phyloP scores from a whole-genome alignment of 2,797 vertebrate species.

The Melanotaenia parkinsoni region DNA sequence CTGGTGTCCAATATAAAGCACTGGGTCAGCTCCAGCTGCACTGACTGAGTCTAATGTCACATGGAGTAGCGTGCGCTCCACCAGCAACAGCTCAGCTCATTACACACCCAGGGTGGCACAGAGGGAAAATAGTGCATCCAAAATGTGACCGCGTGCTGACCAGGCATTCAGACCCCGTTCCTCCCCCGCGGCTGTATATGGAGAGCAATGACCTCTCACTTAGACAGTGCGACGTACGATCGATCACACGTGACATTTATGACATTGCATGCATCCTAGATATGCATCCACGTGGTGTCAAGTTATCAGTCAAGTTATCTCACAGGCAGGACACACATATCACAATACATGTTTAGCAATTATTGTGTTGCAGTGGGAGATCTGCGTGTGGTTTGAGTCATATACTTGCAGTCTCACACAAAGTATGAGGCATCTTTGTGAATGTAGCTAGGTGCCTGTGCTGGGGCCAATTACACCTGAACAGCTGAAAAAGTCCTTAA shows the following conservation, averaged over 20 bases:
- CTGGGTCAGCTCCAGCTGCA: constrained; percentile 48
- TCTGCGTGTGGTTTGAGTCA: neutral
- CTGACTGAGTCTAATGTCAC: constrained; percentile 69
- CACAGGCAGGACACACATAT: constrained; percentile 62
- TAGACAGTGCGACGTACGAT: constrained; percentile 52
- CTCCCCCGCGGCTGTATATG: constrained; percentile 60
- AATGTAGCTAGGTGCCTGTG: neutral
- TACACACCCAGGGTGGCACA: constrained; percentile 63
- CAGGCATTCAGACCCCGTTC: constrained; percentile 62
- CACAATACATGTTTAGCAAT: constrained; percentile 55
- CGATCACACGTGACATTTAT: constrained; percentile 78
- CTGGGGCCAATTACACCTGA: constrained; percentile 22
- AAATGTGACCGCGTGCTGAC: constrained; percentile 80
- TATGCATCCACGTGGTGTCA: constrained; percentile 67
- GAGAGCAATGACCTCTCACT: constrained; percentile 74
- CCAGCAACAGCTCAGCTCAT: constrained; percentile 76
- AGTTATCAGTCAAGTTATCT: constrained; percentile 67
- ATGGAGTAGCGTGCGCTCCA: constrained; percentile 63
- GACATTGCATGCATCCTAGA: constrained; percentile 67
- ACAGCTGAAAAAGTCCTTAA: constrained; percentile 14
- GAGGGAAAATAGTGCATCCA: constrained; percentile 57
- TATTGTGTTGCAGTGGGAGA: constrained; percentile 18
- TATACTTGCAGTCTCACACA: constrained; percentile 37
- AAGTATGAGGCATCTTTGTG: constrained; percentile 32
- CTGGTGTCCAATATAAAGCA: constrained; percentile 47